Conservation (phyloP, 2,797 vertebrate species). For the Halcyon leucocephala region DNA sequence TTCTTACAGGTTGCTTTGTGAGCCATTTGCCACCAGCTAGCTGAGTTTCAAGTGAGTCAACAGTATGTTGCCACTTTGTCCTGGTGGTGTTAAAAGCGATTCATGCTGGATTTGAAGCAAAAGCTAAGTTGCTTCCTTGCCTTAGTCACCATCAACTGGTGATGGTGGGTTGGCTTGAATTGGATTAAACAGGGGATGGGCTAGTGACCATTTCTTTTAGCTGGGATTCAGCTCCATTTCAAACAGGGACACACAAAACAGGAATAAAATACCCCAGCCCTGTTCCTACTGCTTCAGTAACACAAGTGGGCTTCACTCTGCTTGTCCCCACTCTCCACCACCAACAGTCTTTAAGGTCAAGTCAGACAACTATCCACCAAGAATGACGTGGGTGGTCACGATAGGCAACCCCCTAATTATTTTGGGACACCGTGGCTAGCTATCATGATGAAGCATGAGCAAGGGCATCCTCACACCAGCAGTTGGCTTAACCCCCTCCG, state of each 20-base stretch:
- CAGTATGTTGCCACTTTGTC: background rate
- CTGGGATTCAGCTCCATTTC: background rate
- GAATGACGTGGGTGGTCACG: background rate
- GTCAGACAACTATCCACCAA: background rate
- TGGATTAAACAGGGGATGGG: background rate
- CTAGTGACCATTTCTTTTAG: background rate
- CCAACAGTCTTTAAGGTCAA: background rate
- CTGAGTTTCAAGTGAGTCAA: background rate
- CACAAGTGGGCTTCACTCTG: background rate
- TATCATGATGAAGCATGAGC: background rate
- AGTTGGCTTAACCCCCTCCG: background rate
- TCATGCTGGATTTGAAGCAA: background rate
- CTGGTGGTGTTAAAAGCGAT: background rate
- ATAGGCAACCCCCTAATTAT: background rate
- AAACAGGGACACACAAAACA: background rate
- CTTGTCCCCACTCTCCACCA: background rate
- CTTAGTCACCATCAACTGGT: background rate
- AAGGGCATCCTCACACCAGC: background rate
- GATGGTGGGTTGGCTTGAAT: background rate
- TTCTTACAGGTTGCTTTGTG: background rate
- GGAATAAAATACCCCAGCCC: background rate
- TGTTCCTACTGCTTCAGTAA: background rate
- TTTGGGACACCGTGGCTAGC: background rate
- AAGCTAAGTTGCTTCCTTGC: background rate
- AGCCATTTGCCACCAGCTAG: background rate